Evolutionary conservation across 2,113 vertebrate species (phyloP), one percentile per base, ranked within the genome.

Genomic region (Spheniscus mendiculus): DNA sequence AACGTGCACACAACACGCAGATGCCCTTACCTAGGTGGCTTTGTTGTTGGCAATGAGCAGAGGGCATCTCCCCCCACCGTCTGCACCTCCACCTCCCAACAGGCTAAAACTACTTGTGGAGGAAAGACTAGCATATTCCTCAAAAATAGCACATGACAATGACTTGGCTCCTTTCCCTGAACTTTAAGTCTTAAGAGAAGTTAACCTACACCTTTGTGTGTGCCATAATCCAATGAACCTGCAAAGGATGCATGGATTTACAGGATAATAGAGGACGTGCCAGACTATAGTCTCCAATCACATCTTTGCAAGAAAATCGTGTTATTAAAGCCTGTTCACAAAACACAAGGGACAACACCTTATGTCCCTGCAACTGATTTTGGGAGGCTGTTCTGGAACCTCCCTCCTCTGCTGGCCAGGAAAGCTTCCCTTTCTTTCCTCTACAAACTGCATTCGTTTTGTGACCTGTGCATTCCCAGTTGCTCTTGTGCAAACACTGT

Each of bases 1-100:
- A 66, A 70, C 0, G 0, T 23, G 30, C 49, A 59, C 21, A 2
- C 10, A 65, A 40, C 34, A 70, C 3, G 7, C 12, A 47, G 38
- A 50, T 29, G 23, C 10, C 55, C 50, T 56, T 80, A 65, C 52
- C 72, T 63, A 66, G 2, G 2, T 49, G 49, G n/a, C 53, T 91
- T 80, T 34, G n/a, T 66, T 86, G 66, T 2, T 59, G 55, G 49
- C 44, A 93, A 36, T 10, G 38, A 92, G 77, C 67, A 96, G 93
- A 78, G 88, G 56, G 26, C 59, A 71, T 62, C 56, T 84, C 15
- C 40, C 12, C 16, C 9, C 7, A 2, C 38, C 7, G 6, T n/a
- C 61, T 74, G 59, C 29, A 26, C 50, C 58, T 42, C 55, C 38
- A 85, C 55, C 53, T 86, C 61, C 50, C 26, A 34, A 56, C 55